These are phyloP conservation scores for Luperina nickerlii DNA, from an alignment of 2,888 invertebrate genomes.

Conservation along the genomic window DNA sequence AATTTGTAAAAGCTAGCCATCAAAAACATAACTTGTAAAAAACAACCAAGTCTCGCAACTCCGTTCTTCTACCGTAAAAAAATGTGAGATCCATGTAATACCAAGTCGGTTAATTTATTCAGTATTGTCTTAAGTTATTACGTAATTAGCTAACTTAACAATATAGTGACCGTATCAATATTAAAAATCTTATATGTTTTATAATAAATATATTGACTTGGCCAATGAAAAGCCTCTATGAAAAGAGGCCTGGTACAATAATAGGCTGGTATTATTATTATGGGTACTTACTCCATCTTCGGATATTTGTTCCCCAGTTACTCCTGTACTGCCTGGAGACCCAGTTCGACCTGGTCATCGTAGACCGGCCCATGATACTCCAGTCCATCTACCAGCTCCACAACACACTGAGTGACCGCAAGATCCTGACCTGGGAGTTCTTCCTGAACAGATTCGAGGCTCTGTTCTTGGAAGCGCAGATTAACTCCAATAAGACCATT, in stretches of 20 bases:
- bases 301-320: slow-evolving; percentile 89
- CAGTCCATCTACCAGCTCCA: slow-evolving; percentile 98
- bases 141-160: too few relatives aligned
- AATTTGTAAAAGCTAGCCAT: too few relatives aligned
- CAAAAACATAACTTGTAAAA: too few relatives aligned
- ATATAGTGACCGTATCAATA: too few relatives aligned
- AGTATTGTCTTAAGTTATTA: too few relatives aligned
- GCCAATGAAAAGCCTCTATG: too few relatives aligned
- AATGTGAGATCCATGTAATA: too few relatives aligned
- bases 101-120: too few relatives aligned
- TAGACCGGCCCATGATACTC: slow-evolving; percentile 98
- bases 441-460: slow-evolving; percentile 98
- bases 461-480: slow-evolving; percentile 98
- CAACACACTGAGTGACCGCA: slow-evolving; percentile 97
- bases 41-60: too few relatives aligned
- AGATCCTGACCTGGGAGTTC: slow-evolving; percentile 98
- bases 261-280: not conserved
- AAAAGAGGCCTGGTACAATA: not conserved
- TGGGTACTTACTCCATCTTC: not conserved
- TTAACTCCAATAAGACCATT: slow-evolving; percentile 95
- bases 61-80: too few relatives aligned
- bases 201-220: too few relatives aligned
- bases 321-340: slow-evolving; percentile 98
- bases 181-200: too few relatives aligned
- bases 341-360: slow-evolving; percentile 99